Base-by-base conservation (phyloP, 2,797 vertebrate genomes). In the Chelon labrosus region DNA sequence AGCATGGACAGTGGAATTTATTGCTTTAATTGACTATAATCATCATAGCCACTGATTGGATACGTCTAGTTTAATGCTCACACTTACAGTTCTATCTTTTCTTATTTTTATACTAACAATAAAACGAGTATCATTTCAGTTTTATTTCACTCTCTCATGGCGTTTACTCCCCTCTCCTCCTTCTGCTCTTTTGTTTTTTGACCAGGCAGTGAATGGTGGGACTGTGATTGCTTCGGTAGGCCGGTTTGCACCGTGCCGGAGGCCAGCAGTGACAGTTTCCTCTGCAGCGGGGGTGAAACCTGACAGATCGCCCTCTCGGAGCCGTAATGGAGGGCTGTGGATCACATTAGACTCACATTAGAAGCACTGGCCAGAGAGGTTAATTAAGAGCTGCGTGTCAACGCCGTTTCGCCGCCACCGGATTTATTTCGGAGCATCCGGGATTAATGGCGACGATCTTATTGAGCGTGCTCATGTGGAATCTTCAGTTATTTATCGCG, bases 281-380 rank as follows among this genome's bases (percentile, higher is more conserved):
- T 87, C 88, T 76, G 86, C 81, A 68, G 78, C 22, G 65, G 31
- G 53, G 80, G 75, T 59, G 81, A 69, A 70, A 49, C 39, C 90
- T 91, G 92, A 92, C 72, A 84, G 91, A 94, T 90, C 27, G 75
- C 20, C 77, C 88, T 89, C 84, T 85, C 79, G 16, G 73, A 90
- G 90, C 71, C n/a, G 16, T 86, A 84, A 92, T 81, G 79, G 83
- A 89, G 82, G 89, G 69, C 78, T 47, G 67, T 75, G 88, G 89
- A 90, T 92, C 93, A 90, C 86, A 87, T 89, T 82, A 88, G 75
- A 86, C 51, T 76, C 81, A 73, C 79, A 87, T 87, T 87, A 89
- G 79, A 75, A 64, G 63, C 55, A 85, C 68, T 52, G 84, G 84
- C 79, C 89, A 69, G 67, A 60, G 83, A 90, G 85, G 88, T 92